Percentiles rank a stretch among this genome's conserved stretches.
phyloP scores from a whole-genome alignment of 2,888 invertebrate species.

The Scotopteryx bipunctaria region DNA sequence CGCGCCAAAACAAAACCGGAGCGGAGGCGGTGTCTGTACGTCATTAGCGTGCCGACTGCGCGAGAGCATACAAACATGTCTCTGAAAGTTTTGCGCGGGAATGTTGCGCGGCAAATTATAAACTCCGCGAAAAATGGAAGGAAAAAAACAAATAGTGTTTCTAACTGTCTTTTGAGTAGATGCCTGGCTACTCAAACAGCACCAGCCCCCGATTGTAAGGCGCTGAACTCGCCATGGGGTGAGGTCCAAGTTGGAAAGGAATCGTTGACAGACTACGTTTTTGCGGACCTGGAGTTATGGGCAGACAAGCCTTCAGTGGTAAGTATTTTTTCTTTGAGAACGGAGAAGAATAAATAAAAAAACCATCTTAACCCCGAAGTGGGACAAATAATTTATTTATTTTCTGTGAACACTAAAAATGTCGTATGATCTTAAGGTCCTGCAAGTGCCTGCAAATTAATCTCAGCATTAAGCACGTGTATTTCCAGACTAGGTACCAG shows the following conservation, averaged over 20 bases:
- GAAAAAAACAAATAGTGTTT: conserved; percentile 36
- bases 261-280: conserved; percentile 84
- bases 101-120: conserved; percentile 65
- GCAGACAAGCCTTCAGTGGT: conserved; percentile 85
- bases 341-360: no score
- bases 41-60: conserved; percentile 58
- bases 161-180: conserved; percentile 48
- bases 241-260: conserved; percentile 81
- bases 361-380: no score
- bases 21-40: conserved; percentile 45
- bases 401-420: no score
- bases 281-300: conserved; percentile 81
- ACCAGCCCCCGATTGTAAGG: conserved; percentile 58
- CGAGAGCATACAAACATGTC: conserved; percentile 71
- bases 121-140: conserved; percentile 57
- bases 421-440: no score
- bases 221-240: conserved; percentile 72
- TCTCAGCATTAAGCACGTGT: no score
- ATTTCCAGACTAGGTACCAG: no score
- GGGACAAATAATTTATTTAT: no score
- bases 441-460: no score
- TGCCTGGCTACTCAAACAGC: conserved; percentile 63
- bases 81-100: conserved; percentile 76
- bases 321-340: conserved; percentile 55
- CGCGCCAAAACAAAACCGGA: conserved; percentile 63